Conservation (phyloP, 2,797 vertebrate genomes). For the Gambusia yucatana region DNA sequence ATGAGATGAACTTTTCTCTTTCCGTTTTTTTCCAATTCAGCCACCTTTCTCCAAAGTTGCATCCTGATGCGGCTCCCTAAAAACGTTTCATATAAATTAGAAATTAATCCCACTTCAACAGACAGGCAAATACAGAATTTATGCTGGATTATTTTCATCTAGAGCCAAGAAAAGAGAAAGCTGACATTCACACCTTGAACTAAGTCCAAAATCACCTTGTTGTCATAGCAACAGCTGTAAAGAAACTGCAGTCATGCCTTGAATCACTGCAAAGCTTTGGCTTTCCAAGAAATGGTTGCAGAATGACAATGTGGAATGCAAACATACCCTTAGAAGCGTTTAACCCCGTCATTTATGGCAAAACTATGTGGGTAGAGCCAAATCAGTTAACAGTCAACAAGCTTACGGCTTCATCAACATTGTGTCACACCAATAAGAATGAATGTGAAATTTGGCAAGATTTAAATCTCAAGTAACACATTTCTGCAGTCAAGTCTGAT, state of each 20-base stretch:
- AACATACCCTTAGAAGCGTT: background rate
- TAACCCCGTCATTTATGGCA: background rate
- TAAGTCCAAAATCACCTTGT: slow-evolving; percentile 4
- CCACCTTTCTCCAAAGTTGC: slow-evolving; percentile 65
- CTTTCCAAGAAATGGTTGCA: background rate
- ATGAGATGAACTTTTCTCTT: slow-evolving; percentile 53
- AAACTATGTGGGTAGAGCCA: background rate
- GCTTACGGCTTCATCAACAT: background rate
- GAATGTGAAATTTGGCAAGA: background rate
- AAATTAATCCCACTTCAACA: background rate
- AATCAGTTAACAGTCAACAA: background rate
- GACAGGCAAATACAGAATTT: background rate
- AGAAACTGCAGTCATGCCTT: background rate
- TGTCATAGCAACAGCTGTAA: slow-evolving; percentile 7
- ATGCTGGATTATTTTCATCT: background rate
- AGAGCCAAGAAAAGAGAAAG: background rate
- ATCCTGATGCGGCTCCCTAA: slow-evolving; percentile 50
- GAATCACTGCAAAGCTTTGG: background rate
- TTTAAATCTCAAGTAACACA: background rate
- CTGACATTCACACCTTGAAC: background rate
- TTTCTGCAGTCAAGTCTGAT: slow-evolving; percentile 1
- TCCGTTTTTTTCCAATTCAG: slow-evolving; percentile 13
- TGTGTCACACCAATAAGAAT: background rate
- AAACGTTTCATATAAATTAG: background rate
- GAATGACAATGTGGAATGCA: background rate